Percentiles rank a stretch among this genome's conserved stretches.
Evolutionary conservation across 1,140 invertebrate species (phyloP).

Genomic region (Drosophila pallidifrons): DNA sequence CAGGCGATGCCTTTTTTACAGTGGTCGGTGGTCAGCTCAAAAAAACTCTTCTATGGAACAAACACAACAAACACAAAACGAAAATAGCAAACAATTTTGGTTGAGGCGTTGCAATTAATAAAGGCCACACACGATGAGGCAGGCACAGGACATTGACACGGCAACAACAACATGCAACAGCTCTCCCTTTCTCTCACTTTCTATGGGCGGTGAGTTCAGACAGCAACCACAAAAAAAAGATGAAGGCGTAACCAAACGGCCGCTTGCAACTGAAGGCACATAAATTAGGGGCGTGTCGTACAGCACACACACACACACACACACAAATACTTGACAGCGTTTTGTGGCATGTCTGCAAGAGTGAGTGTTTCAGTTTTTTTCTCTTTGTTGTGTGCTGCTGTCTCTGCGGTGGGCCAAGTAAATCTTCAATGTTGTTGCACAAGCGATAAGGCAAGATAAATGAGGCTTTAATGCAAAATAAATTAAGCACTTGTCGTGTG

Average conservation of each 20-base stretch:
- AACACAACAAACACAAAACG: conserved; percentile 45
- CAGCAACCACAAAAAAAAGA: conserved; percentile 46
- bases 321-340: conserved; percentile 29
- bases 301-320: conserved; percentile 12
- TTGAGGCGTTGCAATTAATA: conserved; percentile 82
- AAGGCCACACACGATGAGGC: conserved; percentile 57
- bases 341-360: conserved; percentile 30
- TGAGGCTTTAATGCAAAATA: conserved; percentile 82
- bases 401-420: conserved; percentile 57
- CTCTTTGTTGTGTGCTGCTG: conserved; percentile 5
- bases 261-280: conserved; percentile 77
- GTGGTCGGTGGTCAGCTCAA: conserved; percentile 54
- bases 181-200: background rate
- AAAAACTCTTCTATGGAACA: conserved; percentile 28
- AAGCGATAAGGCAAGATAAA: conserved; percentile 80
- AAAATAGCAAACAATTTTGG: conserved; percentile 70
- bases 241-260: conserved; percentile 65
- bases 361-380: conserved; percentile 12
- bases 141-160: conserved; percentile 72
- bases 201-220: conserved; percentile 2
- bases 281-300: conserved; percentile 77
- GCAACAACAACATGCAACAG: conserved; percentile 48
- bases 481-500: conserved; percentile 81
- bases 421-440: conserved; percentile 82
- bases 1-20: conserved; percentile 64